Evolutionary conservation across 1,140 invertebrate genomes (phyloP).

Genomic region (Caerostris darwini): DNA sequence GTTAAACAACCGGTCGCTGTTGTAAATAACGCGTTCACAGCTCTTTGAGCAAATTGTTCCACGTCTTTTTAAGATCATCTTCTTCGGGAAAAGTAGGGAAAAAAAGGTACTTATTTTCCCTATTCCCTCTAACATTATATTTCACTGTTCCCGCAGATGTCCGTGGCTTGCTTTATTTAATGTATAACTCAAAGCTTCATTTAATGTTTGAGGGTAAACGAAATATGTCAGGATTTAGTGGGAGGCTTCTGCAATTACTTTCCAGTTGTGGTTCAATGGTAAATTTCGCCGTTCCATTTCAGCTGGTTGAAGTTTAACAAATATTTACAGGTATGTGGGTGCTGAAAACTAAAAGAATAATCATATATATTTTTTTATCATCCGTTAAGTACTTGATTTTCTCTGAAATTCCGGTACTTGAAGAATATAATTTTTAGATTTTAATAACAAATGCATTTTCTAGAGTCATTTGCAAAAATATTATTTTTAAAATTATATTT

Average conservation of each 20-base stretch:
- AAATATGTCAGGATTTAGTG: background rate
- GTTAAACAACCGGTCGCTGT: slow-evolving; percentile 53
- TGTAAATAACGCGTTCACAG: slow-evolving; percentile 73
- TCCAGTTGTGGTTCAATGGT: background rate
- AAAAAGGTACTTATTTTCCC: background rate
- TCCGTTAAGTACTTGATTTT: too few relatives aligned
- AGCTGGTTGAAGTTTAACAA: background rate
- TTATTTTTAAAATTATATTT: too few relatives aligned
- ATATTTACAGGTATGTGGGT: background rate
- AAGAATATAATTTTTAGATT: too few relatives aligned
- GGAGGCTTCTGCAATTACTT: background rate
- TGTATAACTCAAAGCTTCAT: background rate
- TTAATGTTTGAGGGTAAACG: background rate
- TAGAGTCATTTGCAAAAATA: too few relatives aligned
- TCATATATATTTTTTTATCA: too few relatives aligned
- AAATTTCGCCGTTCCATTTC: background rate
- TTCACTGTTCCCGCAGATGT: slow-evolving; percentile 17
- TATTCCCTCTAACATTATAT: background rate
- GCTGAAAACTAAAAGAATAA: too few relatives aligned
- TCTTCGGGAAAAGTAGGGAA: background rate
- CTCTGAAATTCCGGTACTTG: too few relatives aligned
- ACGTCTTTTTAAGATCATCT: slow-evolving; percentile 68
- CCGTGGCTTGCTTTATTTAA: background rate
- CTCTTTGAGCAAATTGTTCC: slow-evolving; percentile 73
- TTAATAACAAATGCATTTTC: too few relatives aligned